Conservation (phyloP, 2,888 invertebrate genomes). For the Chrysodeixis includens region DNA sequence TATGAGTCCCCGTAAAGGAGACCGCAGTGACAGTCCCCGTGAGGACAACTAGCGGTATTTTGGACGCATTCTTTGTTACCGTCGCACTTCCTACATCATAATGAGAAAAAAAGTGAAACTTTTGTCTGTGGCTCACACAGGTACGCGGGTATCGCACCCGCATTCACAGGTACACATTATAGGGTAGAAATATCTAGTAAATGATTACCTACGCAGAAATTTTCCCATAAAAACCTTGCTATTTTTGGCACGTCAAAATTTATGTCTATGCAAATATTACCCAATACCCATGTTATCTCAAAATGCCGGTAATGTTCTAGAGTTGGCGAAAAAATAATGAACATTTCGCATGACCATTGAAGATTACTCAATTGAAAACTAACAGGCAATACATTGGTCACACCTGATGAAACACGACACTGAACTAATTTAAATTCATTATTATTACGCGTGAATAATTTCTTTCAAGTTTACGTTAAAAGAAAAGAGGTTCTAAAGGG, state of each 20-base stretch:
- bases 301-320: not conserved
- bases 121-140: constrained; percentile 9
- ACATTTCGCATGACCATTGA: constrained; percentile 22
- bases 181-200: not conserved
- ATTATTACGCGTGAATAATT: constrained; percentile 13
- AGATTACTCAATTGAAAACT: constrained; percentile 29
- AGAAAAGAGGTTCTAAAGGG: not conserved
- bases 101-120: constrained; percentile 46
- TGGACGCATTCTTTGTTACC: constrained; percentile 66
- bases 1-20: constrained; percentile 54
- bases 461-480: not conserved
- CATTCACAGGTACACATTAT: not conserved
- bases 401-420: constrained; percentile 55
- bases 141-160: constrained; percentile 2
- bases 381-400: constrained; percentile 45
- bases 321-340: not conserved
- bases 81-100: constrained; percentile 33
- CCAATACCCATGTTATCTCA: not conserved
- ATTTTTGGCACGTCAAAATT: not conserved
- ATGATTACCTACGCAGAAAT: not conserved
- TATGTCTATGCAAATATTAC: not conserved
- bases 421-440: constrained; percentile 52
- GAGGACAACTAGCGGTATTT: constrained; percentile 72
- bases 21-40: constrained; percentile 42
- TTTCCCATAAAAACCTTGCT: not conserved